Evolutionary conservation across 2,113 vertebrate species (phyloP).

Genomic region (Macheiramphus alcinus): DNA sequence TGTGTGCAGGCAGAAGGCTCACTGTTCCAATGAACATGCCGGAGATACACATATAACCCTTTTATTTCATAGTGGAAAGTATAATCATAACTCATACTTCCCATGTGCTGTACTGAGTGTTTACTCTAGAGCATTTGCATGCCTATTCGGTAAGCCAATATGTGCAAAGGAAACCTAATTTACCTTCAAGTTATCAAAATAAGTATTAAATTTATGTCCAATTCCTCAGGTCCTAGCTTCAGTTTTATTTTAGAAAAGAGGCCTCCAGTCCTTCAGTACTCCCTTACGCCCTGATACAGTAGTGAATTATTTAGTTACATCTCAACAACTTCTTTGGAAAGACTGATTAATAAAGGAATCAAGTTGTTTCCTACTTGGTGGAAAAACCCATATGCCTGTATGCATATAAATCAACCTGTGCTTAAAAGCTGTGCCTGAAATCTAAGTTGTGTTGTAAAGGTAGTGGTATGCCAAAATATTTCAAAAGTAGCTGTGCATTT

Average conservation of each 20-base stretch:
- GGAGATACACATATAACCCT: background rate
- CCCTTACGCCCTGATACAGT: background rate
- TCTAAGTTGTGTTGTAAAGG: background rate
- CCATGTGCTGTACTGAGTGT: background rate
- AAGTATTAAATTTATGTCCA: background rate
- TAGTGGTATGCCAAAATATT: background rate
- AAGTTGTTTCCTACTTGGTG: background rate
- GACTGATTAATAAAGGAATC: background rate
- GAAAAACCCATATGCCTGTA: background rate
- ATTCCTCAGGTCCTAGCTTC: background rate
- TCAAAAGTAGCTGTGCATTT: background rate
- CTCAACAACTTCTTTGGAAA: background rate
- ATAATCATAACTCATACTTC: background rate
- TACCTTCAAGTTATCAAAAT: background rate
- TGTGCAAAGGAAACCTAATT: slow-evolving; percentile 9
- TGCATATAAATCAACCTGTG: background rate
- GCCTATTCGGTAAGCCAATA: background rate
- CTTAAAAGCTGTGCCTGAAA: background rate
- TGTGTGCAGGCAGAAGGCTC: background rate
- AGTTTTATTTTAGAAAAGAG: background rate
- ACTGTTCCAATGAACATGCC: background rate
- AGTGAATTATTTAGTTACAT: background rate
- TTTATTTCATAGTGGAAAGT: background rate
- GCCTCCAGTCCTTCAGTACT: background rate
- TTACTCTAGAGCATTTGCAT: background rate